Percentiles rank a stretch among this genome's conserved stretches.
phyloP scores from a whole-genome alignment of 1,140 invertebrate genomes.

The Ostrea denselamellosa region DNA sequence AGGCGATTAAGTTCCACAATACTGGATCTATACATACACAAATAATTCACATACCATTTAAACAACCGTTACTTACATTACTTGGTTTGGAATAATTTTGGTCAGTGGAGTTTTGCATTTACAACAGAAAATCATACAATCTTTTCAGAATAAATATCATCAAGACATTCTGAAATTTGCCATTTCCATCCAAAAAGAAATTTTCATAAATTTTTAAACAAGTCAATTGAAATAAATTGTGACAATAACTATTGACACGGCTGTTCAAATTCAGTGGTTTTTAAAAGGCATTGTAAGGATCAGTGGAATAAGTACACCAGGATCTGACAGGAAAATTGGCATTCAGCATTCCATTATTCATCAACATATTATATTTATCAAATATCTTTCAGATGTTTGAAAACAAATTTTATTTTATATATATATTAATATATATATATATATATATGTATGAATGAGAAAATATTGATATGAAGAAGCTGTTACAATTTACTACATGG shows the following conservation, averaged over 20 bases:
- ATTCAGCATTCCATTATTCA: neutral
- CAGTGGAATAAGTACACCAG: neutral
- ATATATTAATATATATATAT: too few species aligned
- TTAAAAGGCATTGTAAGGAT: constrained; percentile 2
- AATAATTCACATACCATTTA: neutral
- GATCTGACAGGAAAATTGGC: neutral
- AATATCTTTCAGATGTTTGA: too few species aligned
- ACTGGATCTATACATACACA: neutral
- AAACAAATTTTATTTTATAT: too few species aligned
- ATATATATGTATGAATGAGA: neutral
- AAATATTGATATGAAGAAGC: neutral
- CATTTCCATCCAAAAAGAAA: too few species aligned
- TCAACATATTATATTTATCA: too few species aligned
- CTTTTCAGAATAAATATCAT: too few species aligned
- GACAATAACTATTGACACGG: neutral
- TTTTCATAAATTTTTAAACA: neutral
- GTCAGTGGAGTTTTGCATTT: neutral
- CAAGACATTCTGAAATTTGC: too few species aligned
- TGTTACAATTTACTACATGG: too few species aligned
- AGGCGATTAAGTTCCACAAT: neutral
- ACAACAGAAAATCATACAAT: neutral
- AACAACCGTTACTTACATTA: neutral
- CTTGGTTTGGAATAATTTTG: neutral
- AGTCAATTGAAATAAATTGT: neutral
- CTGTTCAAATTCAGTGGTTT: neutral